These are phyloP conservation scores for Dipodomys ordii DNA, from an alignment of 2,113 vertebrate species.

Conservation along the genomic window DNA sequence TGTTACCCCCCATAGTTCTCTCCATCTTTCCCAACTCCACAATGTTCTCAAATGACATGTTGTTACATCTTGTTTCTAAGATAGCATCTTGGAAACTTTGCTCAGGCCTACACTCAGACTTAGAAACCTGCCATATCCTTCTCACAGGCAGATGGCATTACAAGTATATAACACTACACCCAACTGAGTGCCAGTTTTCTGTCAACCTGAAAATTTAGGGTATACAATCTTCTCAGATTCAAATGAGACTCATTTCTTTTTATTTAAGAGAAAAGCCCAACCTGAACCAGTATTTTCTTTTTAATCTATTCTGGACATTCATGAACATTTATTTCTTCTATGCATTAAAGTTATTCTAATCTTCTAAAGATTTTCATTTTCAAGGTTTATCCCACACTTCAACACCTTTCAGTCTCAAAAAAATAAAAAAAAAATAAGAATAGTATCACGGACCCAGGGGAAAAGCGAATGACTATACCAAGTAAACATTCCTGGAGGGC, in stretches of 20 bases:
- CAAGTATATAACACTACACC: too few relatives aligned
- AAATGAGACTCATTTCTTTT: not conserved
- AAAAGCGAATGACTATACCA: not conserved
- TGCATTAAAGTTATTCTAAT: not conserved
- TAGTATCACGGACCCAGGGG: not conserved
- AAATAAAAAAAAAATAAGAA: too few relatives aligned
- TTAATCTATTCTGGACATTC: not conserved
- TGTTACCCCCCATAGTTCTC: too few relatives aligned
- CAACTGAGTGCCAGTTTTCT: not conserved
- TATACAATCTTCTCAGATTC: not conserved
- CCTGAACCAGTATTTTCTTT: not conserved
- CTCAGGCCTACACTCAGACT: too few relatives aligned
- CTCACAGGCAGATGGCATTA: too few relatives aligned
- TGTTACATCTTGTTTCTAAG: too few relatives aligned
- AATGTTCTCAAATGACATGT: too few relatives aligned
- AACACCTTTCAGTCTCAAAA: too few relatives aligned
- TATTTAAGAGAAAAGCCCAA: not conserved
- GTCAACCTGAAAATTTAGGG: not conserved
- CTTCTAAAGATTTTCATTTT: not conserved
- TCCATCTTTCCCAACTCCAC: too few relatives aligned
- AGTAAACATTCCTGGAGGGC: not conserved
- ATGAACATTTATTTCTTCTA: not conserved
- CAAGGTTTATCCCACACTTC: too few relatives aligned
- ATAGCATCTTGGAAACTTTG: too few relatives aligned
- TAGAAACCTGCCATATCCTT: too few relatives aligned